A percentile compares a stretch with the other conserved stretches of the same genome.
These are phyloP conservation scores for Andrena fulva DNA, from an alignment of 2,888 invertebrate genomes.

Conservation along the genomic window DNA sequence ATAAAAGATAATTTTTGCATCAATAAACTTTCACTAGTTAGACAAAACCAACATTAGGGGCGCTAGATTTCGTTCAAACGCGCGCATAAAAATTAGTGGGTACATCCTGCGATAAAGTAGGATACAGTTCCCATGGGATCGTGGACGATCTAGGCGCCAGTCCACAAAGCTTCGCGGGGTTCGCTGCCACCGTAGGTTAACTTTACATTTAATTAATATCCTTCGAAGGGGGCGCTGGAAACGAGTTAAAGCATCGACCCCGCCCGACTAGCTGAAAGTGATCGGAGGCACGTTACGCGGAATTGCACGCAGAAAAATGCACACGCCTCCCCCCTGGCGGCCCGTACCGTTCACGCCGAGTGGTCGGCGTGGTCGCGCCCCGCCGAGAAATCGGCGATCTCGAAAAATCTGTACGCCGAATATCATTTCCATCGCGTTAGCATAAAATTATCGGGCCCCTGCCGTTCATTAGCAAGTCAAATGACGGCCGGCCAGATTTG, in stretches of 20 bases:
- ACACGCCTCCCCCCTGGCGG: slow-evolving; percentile 5
- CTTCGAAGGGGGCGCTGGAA: no score
- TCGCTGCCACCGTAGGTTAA: no score
- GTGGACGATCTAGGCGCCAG: no score
- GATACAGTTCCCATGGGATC: no score
- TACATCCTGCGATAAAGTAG: no score
- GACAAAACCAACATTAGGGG: no score
- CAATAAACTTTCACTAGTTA: no score
- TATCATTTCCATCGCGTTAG: slow-evolving; percentile 81
- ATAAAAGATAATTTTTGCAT: no score
- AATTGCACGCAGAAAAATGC: neutral
- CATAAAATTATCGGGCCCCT: slow-evolving; percentile 79
- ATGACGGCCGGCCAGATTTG: slow-evolving; percentile 69
- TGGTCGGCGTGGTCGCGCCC: slow-evolving; percentile 28
- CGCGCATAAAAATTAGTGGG: no score
- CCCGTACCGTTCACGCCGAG: slow-evolving; percentile 26
- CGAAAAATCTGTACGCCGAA: slow-evolving; percentile 78
- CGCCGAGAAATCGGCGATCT: slow-evolving; percentile 74
- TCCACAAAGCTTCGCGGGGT: no score
- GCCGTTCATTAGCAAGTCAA: slow-evolving; percentile 81
- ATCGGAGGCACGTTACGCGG: neutral
- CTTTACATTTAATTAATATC: no score
- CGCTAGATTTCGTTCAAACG: no score
- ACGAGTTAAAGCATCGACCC: neutral
- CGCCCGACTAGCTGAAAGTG: slow-evolving; percentile 3